phyloP scores from a whole-genome alignment of 2,888 invertebrate genomes.

The Andrena dorsata region DNA sequence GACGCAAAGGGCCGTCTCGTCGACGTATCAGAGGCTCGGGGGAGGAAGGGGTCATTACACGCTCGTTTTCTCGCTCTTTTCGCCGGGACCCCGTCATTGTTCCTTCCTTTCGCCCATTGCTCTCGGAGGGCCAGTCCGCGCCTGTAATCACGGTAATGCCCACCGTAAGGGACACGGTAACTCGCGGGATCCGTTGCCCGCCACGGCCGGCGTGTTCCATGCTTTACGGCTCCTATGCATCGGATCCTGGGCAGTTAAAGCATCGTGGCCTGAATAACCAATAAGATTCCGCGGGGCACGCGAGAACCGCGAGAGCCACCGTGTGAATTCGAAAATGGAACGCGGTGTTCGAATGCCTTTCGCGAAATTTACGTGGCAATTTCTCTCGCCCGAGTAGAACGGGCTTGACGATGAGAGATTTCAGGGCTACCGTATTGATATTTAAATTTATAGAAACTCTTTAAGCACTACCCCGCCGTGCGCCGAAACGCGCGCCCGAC shows the following conservation, averaged over 20 bases:
- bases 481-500: not conserved
- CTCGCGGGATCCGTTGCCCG: constrained; percentile 61
- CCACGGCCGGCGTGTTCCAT: constrained; percentile 65
- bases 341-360: constrained; percentile 22
- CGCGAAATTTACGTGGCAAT: not conserved
- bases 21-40: constrained; percentile 63
- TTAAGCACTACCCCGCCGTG: not conserved
- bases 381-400: not conserved
- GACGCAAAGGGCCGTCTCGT: constrained; percentile 64
- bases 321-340: constrained; percentile 71
- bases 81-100: constrained; percentile 11
- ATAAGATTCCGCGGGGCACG: constrained; percentile 78
- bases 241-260: constrained; percentile 79
- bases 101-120: constrained; percentile 34
- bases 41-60: constrained; percentile 76
- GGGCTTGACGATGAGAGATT: not conserved
- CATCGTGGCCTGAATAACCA: constrained; percentile 78
- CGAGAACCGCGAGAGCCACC: constrained; percentile 71
- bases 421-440: no score
- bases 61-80: constrained; percentile 55
- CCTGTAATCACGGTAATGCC: constrained; percentile 81
- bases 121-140: constrained; percentile 59
- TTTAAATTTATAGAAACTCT: not conserved
- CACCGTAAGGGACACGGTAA: constrained; percentile 76
- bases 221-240: constrained; percentile 81